Conservation (phyloP, 2,888 invertebrate genomes). For the Spicauda simplicius region DNA sequence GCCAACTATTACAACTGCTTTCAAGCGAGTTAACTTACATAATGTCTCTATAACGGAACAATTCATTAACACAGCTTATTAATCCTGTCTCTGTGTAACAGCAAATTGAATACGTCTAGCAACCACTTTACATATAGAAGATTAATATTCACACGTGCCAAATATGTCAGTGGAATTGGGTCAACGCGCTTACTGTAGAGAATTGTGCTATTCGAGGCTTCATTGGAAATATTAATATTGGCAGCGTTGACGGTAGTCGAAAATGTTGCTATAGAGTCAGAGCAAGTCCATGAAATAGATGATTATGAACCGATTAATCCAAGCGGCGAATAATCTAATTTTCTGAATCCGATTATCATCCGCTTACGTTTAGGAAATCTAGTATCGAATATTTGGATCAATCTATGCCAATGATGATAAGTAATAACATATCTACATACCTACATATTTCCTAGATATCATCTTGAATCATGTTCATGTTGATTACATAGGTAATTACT, state of each 20-base stretch:
- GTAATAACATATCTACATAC: too few species aligned
- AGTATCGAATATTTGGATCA: background rate
- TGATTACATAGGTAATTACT: too few species aligned
- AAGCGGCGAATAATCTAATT: slow-evolving; percentile 1
- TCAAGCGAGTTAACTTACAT: slow-evolving; percentile 5
- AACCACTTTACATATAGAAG: slow-evolving; percentile 43
- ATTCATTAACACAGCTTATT: slow-evolving; percentile 39
- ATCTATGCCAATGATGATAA: background rate
- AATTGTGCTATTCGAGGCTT: slow-evolving; percentile 39
- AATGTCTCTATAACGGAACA: slow-evolving; percentile 24
- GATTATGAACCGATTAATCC: slow-evolving; percentile 19
- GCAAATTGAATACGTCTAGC: slow-evolving; percentile 43
- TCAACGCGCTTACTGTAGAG: slow-evolving; percentile 41
- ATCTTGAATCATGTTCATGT: too few species aligned
- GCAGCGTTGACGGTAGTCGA: slow-evolving; percentile 29
- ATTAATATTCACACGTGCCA: slow-evolving; percentile 46
- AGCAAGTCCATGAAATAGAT: slow-evolving; percentile 18
- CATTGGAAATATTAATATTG: slow-evolving; percentile 44
- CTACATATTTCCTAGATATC: too few species aligned
- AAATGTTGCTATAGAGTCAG: slow-evolving; percentile 16
- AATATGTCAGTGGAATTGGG: slow-evolving; percentile 47
- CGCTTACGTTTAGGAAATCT: background rate
- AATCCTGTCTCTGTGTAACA: slow-evolving; percentile 35
- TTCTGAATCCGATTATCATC: background rate
- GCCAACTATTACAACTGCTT: background rate